Conservation (phyloP, 2,113 vertebrate genomes). For the Ceuthmochares aereus region DNA sequence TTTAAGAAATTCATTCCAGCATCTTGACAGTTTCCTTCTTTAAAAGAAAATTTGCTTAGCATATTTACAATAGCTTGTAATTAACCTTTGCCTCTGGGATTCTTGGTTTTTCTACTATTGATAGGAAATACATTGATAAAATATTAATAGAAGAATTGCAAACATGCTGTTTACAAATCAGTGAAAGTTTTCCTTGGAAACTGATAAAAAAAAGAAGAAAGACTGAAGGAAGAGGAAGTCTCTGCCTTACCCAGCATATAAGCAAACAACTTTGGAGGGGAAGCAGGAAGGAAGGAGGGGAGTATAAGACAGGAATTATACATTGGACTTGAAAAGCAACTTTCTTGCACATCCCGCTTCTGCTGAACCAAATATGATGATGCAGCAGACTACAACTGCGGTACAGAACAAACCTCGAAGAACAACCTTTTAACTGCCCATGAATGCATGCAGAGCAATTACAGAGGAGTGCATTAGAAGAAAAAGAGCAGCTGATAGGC, state of each 20-base stretch:
- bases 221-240: neutral
- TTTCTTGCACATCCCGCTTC: neutral
- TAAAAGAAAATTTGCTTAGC: neutral
- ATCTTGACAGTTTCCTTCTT: neutral
- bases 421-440: neutral
- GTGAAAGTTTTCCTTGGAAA: neutral
- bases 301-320: neutral
- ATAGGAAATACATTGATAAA: neutral
- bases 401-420: neutral
- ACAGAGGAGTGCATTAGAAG: neutral
- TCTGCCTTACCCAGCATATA: neutral
- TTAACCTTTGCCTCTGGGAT: neutral
- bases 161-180: neutral
- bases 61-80: neutral
- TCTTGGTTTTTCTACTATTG: neutral
- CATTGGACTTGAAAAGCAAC: neutral
- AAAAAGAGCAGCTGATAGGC: neutral
- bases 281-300: neutral
- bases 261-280: neutral
- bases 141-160: neutral
- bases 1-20: neutral
- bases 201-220: neutral
- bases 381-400: neutral
- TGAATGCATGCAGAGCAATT: slow-evolving; percentile 1
- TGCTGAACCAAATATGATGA: neutral